A percentile compares a stretch with the other conserved stretches of the same genome.
Conservation (phyloP, 2,113 vertebrate species). For the Colinus virginianus region DNA sequence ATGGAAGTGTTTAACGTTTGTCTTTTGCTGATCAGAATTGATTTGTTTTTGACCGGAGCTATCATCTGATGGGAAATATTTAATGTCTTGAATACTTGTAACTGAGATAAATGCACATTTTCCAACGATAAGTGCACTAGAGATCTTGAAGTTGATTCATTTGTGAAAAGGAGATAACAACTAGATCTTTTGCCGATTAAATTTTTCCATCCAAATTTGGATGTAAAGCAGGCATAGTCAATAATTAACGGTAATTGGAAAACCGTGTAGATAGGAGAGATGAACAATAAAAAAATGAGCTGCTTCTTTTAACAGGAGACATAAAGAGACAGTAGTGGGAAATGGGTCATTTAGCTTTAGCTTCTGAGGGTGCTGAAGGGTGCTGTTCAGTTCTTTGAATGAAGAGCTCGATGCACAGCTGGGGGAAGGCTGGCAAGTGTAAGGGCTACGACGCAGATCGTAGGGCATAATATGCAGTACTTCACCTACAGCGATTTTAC, state of each 20-base stretch:
- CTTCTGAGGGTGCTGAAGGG: neutral
- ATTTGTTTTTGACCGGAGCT: neutral
- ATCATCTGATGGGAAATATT: neutral
- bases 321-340: neutral
- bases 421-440: rapidly evolving
- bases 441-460: neutral
- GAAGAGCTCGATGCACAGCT: neutral
- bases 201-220: neutral
- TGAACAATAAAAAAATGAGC: neutral
- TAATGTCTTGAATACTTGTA: neutral
- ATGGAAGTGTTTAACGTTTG: neutral
- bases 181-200: neutral
- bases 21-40: neutral
- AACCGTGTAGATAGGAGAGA: neutral
- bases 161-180: neutral
- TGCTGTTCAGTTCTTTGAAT: neutral
- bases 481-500: neutral
- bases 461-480: neutral
- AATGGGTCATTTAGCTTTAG: neutral
- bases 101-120: neutral
- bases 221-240: neutral
- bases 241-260: slow-evolving; percentile 2
- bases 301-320: neutral
- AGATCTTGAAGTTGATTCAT: neutral
- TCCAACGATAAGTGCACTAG: neutral